Base-by-base conservation (phyloP, 2,113 vertebrate genomes). In the Chionodraco myersi region DNA sequence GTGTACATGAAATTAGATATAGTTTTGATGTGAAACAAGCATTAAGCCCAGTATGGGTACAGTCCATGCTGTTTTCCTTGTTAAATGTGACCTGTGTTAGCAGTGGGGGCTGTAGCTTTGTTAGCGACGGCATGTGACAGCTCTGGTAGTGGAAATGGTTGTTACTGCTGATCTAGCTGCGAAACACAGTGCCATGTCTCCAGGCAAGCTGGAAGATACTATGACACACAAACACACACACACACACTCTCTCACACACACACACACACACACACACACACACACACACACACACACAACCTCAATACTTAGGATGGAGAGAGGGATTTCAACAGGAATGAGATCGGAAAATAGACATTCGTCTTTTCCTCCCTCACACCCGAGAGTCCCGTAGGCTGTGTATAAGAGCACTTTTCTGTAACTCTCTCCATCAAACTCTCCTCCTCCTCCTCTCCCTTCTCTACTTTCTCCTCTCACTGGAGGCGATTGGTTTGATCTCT, bases 181-280 rank as follows among this genome's bases (percentile, higher is more conserved):
- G 91, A 91, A 91, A 89, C 87, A 88, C 91, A 84, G 89, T 75
- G 86, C 86, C 80, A 88, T 92, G 85, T 91, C 91, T 90, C 82
- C 86, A 90, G 87, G 89, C 91, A 85, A 90, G 83, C 84, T 87
- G 75, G 83, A 90, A 87, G 89, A 90, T 86, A 91, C 79, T 74
- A 79, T 87, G 73, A 15, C 71, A 64, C 56, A 62, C 59, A 59
- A 14, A 54, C 16, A 58, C 45, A 47, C 21, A 41, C 58, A 58
- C 67, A 41, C 71, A 11, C 71, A 67, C 56, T 59, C n/a, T n/a
- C n/a, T n/a, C 77, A 67, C 71, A 66, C 61, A 72, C 59, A 62
- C 16, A 54, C 16, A 58, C 45, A 51, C 21, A 41, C 58, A 58
- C 63, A 71, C 67, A 41, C 71, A 66, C 57, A 72, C 59, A 62